Base-by-base conservation (phyloP, 2,888 invertebrate genomes). In the Cybosia mesomella region DNA sequence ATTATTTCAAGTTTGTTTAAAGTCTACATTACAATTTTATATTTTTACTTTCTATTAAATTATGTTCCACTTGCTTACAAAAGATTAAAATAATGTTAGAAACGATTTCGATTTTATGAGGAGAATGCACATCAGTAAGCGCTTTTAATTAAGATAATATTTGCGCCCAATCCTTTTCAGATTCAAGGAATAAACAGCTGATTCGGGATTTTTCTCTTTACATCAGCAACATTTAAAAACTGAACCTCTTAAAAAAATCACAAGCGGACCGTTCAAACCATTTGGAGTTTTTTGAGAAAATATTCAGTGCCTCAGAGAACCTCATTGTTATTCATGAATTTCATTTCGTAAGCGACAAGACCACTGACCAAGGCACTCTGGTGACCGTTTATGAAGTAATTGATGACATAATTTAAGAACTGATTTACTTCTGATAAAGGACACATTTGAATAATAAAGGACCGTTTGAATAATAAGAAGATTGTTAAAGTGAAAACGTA, bases 291-390 rank as follows among this genome's bases (percentile, higher is more conserved):
- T 22, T 22, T 70, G 28, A 70, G 71, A 73, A 64, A 65, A 72
- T 72, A 70, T 80, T 77, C 74, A 60, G 60, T 59, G 24, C 61
- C 59, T 66, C 58, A 53, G 70, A 66, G 61, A 66, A 72, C 57
- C 66, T 76, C 77, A 81, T 82, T 82, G 71, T 74, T 77, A 81
- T 82, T 82, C 82, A 82, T 81, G 74, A 79, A 74, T 74, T 75
- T 70, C 74, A 74, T 74, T 69, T 71, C 69, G 64, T 63, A 43
- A 15, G 61, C n/a, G 64, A 63, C 62, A 54, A 57, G 66, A 78
- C 64, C 60, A 77, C 73, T 68, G 72, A 34, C 68, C 43, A 5
- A 65, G 65, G 54, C 53, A 57, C 54, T 53, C 69, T 67, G 13
- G 66, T 61, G 64, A 63, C 74, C 81, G 73, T 74, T 80, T 78